Evolutionary conservation across 2,113 vertebrate genomes (phyloP), one percentile per base, ranked within the genome.

Genomic region (Phalacrocorax carbo): DNA sequence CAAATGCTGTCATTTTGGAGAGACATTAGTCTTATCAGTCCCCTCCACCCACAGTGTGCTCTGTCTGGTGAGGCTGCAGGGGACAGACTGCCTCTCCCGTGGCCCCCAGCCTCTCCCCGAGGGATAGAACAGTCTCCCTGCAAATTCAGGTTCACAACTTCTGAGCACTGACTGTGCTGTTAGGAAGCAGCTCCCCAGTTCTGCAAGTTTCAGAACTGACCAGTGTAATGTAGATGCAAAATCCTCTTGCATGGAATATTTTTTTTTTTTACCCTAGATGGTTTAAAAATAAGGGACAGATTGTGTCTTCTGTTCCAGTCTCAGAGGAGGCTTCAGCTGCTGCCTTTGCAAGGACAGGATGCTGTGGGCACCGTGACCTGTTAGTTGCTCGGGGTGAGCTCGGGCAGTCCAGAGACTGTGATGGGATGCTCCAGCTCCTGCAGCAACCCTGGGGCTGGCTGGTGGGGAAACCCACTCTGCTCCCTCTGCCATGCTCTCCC

Each of bases 1-100:
- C 38, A 61, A 84, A 91, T 90, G 44, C 58, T 80, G 40, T 80
- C 3, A 15, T 75, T 96, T 81, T 77, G 49, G 55, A 90, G 32
- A 60, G 34, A 42, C 11, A 44, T 13, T 34, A 48, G 7, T 68
- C 18, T 60, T 58, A 75, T 42, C 68, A 58, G 48, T n/a, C 17
- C 55, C 21, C 48, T 77, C n/a, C n/a, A 52, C n/a, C 22, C 27
- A 32, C 57, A 19, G 30, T 0, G 3, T n/a, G 52, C 48, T 26
- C 48, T 26, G 7, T 57, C 30, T 15, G 58, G 60, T 61, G n/a
- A 38, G 60, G 60, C 60, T 23, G 17, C n/a, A 61, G 60, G 26
- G 25, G 36, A 38, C 66, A 30, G 22, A 34, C 49, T 70, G 40
- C 58, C 49, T 0, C 0, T 48, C 26, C 61, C 3, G 4, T 57